Evolutionary conservation across 2,113 vertebrate genomes (phyloP), one percentile per base, ranked within the genome.

Genomic region (Colius striatus): DNA sequence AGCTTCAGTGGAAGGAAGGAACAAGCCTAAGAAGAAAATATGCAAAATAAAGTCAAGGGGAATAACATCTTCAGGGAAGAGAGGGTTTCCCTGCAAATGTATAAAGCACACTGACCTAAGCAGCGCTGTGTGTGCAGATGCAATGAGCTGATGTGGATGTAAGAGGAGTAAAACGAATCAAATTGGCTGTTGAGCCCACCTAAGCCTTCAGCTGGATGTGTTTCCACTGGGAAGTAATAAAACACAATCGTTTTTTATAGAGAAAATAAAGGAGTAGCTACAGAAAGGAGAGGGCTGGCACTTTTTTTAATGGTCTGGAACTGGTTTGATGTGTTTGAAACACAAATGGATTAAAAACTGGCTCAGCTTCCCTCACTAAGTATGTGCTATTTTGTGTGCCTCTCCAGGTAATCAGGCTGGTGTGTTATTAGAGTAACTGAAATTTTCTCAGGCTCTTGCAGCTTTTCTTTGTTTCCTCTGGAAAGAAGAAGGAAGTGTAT

Each of bases 401-500:
- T 82, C 77, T 63, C 2, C 68, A 84, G 94, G 88, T 95, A 74
- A 45, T 74, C 19, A 8, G 63, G 55, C 27, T 5, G 15, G 7
- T 41, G 5, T 88, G 51, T 62, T 80, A 68, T 54, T 95, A 89
- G 85, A 72, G 22, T 78, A 91, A 50, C 93, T 89, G 83, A 92
- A 34, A 62, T 54, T 76, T 61, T 78, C 61, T 95, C 43, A 54
- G 70, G 36, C 32, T 83, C 53, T 14, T 87, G 53, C 53, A 84
- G 75, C 60, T 92, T 96, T 96, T 45, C 65, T 94, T 88, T 92
- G 51, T 92, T 95, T 94, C 55, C 30, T 81, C 34, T 84, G 79
- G 38, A 41, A 41, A 41, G 18, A 68, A 94, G 83, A 16, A 32
- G 30, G 23, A 91, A 84, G 85, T 36, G 48, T 77, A 0, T 84